These are phyloP conservation scores for Drosophila paulistorum DNA, from an alignment of 1,140 invertebrate species.

Conservation along the genomic window DNA sequence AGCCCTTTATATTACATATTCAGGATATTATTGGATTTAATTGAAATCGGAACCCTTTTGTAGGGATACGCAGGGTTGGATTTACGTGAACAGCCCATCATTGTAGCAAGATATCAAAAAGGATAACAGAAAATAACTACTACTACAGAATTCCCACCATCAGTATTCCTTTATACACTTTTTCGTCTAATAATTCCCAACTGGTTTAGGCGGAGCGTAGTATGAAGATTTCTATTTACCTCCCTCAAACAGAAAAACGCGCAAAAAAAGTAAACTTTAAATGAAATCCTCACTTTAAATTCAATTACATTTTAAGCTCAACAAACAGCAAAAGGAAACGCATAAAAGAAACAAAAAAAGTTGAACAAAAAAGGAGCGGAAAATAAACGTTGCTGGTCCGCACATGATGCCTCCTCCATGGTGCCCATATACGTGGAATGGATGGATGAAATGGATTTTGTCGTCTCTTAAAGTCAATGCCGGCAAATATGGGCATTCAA, in stretches of 20 bases:
- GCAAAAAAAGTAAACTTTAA: conserved; percentile 45
- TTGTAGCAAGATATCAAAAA: no score
- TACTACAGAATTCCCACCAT: no score
- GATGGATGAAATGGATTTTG: conserved; percentile 6
- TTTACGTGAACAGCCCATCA: no score
- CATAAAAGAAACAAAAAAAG: neutral
- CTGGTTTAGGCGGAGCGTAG: neutral
- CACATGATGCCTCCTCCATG: conserved; percentile 57
- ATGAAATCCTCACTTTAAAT: conserved; percentile 72
- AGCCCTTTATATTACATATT: no score
- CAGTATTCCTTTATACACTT: neutral
- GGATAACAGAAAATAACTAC: no score
- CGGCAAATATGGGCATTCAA: conserved; percentile 74
- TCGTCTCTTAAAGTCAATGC: conserved; percentile 53
- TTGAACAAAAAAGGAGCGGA: conserved; percentile 4
- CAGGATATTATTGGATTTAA: no score
- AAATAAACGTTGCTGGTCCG: conserved; percentile 27
- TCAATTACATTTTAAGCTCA: conserved; percentile 71
- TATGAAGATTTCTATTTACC: neutral
- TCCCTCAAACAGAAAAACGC: conserved; percentile 1
- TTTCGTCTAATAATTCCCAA: conserved; percentile 4
- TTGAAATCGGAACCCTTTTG: no score
- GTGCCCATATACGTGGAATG: neutral
- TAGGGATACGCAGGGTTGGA: no score
- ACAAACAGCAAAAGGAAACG: conserved; percentile 5